Evolutionary conservation across 53 echinoderm and acorn worm genomes (phyloP).

Genomic region (Apostichopus leukothele): DNA sequence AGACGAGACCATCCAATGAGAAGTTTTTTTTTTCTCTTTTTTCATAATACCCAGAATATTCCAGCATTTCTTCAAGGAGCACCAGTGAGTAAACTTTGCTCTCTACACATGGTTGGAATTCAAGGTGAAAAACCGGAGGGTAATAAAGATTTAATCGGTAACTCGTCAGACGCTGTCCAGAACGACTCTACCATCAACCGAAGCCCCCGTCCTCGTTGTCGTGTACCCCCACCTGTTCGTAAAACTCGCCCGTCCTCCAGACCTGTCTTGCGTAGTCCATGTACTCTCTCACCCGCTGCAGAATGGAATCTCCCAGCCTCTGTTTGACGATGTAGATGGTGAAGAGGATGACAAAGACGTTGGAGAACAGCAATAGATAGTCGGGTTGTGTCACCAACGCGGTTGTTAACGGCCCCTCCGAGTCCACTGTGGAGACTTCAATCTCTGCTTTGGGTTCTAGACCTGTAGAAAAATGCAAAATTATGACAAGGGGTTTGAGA

Average conservation of each 20-base stretch:
- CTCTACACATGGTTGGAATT: too few species aligned
- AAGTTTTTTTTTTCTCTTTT: too few species aligned
- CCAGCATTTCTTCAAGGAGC: too few species aligned
- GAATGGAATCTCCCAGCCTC: conserved; percentile 63
- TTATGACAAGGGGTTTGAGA: too few species aligned
- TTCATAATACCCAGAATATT: too few species aligned
- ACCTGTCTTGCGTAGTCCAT: conserved; percentile 69
- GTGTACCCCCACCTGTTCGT: conserved; percentile 81
- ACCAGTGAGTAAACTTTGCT: too few species aligned
- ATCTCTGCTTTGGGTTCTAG: conserved; percentile 70
- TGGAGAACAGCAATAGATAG: conserved; percentile 88
- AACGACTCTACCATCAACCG: not conserved
- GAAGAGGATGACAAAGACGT: conserved; percentile 59
- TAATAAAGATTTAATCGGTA: too few species aligned
- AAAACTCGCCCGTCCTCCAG: conserved; percentile 82
- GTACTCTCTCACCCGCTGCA: conserved; percentile 48
- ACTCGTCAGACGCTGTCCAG: too few species aligned
- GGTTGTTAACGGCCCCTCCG: conserved; percentile 71
- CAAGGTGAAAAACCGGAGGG: too few species aligned
- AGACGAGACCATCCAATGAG: too few species aligned
- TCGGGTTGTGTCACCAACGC: conserved; percentile 68
- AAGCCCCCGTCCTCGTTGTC: conserved; percentile 59
- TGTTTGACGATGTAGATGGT: conserved; percentile 64
- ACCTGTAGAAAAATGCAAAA: conserved; percentile 50
- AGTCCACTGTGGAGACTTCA: conserved; percentile 63